phyloP scores from a whole-genome alignment of 2,113 vertebrate genomes.

The Sapayoa aenigma region DNA sequence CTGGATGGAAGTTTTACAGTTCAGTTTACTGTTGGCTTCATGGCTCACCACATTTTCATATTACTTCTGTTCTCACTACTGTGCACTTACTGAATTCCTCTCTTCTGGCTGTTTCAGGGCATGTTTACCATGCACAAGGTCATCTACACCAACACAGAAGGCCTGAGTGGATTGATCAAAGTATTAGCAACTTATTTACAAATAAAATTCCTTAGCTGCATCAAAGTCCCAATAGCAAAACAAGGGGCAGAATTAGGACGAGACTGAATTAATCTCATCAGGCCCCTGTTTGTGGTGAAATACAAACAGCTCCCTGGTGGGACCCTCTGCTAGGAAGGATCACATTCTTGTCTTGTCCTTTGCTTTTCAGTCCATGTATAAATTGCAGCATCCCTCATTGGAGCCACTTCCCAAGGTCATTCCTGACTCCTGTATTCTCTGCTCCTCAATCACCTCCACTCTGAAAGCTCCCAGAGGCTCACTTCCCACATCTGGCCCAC shows the following conservation, averaged over 20 bases:
- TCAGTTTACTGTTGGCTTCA: background rate
- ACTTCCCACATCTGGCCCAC: background rate
- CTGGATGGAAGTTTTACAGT: background rate
- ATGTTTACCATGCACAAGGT: background rate
- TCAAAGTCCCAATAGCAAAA: background rate
- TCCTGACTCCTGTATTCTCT: background rate
- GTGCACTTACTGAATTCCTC: background rate
- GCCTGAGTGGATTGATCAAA: background rate
- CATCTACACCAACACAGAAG: background rate
- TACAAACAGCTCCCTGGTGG: too few relatives aligned
- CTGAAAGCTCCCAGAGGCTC: background rate
- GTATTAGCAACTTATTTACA: background rate
- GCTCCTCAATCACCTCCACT: background rate
- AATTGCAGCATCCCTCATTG: background rate
- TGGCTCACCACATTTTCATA: background rate
- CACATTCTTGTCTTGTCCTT: background rate
- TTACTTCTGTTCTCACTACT: background rate
- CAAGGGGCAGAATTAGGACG: background rate
- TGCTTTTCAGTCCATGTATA: background rate
- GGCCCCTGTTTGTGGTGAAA: background rate
- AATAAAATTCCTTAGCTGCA: background rate
- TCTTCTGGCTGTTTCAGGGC: background rate
- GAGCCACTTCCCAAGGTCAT: background rate
- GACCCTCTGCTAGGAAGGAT: background rate
- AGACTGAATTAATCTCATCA: background rate